Percentiles rank a stretch among this genome's conserved stretches.
Conservation (phyloP, 2,888 invertebrate genomes). For the Phortica okadai region DNA sequence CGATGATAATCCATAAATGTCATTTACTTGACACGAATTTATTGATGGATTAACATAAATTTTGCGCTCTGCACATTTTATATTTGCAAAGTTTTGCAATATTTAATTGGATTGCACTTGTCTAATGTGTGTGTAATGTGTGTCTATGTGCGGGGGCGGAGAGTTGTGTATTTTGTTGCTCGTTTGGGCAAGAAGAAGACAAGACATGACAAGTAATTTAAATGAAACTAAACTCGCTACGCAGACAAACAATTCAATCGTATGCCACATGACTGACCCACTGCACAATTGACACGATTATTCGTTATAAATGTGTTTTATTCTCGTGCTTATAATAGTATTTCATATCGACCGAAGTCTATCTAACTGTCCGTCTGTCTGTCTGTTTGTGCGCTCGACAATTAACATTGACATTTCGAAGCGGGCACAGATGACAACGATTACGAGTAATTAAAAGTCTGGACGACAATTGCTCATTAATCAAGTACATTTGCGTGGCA, state of each 20-base stretch:
- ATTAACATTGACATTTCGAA: slow-evolving; percentile 68
- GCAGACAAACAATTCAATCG: slow-evolving; percentile 6
- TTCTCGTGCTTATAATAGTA: too few relatives aligned
- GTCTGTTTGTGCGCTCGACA: slow-evolving; percentile 56
- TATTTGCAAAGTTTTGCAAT: not conserved
- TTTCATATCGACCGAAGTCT: too few relatives aligned
- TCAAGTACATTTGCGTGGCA: not conserved
- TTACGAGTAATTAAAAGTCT: slow-evolving; percentile 20
- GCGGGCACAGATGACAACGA: slow-evolving; percentile 4
- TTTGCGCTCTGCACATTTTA: slow-evolving; percentile 10
- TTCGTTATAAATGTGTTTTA: not conserved
- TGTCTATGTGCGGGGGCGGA: not conserved
- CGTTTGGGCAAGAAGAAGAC: slow-evolving; percentile 35
- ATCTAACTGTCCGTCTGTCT: not conserved
- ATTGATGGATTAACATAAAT: slow-evolving; percentile 67
- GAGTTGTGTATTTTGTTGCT: slow-evolving; percentile 25
- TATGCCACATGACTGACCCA: not conserved
- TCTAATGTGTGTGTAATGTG: not conserved
- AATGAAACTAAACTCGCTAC: not conserved
- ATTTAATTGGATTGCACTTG: slow-evolving; percentile 34
- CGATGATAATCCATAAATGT: slow-evolving; percentile 64
- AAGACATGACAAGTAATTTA: slow-evolving; percentile 44
- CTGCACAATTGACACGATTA: slow-evolving; percentile 1
- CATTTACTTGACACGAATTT: slow-evolving; percentile 60
- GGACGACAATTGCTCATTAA: slow-evolving; percentile 11